Evolutionary conservation across 2,888 invertebrate genomes (phyloP), one percentile per base, ranked within the genome.

Genomic region (Drosophila monieri): DNA sequence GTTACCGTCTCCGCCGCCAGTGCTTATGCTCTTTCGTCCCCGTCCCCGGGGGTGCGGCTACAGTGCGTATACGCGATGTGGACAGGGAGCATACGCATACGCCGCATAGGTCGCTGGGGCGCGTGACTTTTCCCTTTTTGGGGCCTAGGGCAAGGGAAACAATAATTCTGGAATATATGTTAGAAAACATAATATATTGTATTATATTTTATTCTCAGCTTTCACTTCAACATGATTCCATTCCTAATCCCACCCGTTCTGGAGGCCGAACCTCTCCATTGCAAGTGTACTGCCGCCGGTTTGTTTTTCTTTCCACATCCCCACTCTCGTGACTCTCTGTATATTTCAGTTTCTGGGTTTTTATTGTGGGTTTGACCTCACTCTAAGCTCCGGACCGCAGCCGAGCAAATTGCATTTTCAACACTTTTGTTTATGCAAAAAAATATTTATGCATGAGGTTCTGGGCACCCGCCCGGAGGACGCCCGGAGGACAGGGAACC

Each of bases 391-490:
- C 32, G 25, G 64, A 23, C 51, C 48, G 23, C 57, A 48, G 35
- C 71, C 53, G 44, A 44, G 70, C 67, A 85, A 86, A 83, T 87
- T 88, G 79, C 86, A 84, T 85, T 86, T 86, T 83, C 74, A 88
- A 85, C 85, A 83, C 78, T 78, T 85, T 87, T 84, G 80, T 85
- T 86, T 86, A 80, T 81, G 80, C 74, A 80, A 80, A 80, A 64
- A 77, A 85, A 84, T 87, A 87, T 87, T 85, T 85, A 85, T 86
- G 87, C 76, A 81, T 61, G 77, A 74, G 67, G 65, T 57, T 75
- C 67, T 39, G 39, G 73, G 74, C 62, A 55, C 44, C 65, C 37
- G 64, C 51, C 30, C 43, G 21, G 23, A 41, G 6, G 8, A 3
- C 48, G 1, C 44, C 14, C 5, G 18, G 18, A 0, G 5, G 21